Conservation (phyloP, 2,113 vertebrate genomes). For the Aramus guarauna region DNA sequence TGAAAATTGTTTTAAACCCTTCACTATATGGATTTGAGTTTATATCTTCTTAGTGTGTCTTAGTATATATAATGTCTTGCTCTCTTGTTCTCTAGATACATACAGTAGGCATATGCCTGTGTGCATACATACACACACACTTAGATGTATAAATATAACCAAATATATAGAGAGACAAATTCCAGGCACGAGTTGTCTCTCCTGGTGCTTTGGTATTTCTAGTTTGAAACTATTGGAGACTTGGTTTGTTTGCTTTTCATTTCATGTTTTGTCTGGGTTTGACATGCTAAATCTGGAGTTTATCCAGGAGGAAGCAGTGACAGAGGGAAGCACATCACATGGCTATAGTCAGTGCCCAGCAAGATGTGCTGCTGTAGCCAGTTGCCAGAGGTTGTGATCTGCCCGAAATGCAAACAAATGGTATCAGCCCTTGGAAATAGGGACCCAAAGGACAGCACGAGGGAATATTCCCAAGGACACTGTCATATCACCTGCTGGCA, state of each 20-base stretch:
- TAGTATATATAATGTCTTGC: neutral
- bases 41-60: neutral
- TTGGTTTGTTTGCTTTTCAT: neutral
- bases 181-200: neutral
- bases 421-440: neutral
- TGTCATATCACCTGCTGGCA: neutral
- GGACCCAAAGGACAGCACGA: neutral
- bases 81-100: neutral
- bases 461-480: neutral
- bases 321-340: neutral
- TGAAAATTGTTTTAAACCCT: conserved; percentile 7
- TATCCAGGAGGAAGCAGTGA: neutral
- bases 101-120: neutral
- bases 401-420: neutral
- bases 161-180: neutral
- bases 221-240: neutral
- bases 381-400: neutral
- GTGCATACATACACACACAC: neutral
- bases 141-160: neutral
- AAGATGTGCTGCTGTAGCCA: neutral
- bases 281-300: neutral
- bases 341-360: neutral
- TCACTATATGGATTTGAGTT: neutral
- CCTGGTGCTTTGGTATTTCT: neutral
- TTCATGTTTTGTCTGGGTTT: neutral